Evolutionary conservation across 2,113 vertebrate species (phyloP).

Genomic region (Plectropomus leopardus): DNA sequence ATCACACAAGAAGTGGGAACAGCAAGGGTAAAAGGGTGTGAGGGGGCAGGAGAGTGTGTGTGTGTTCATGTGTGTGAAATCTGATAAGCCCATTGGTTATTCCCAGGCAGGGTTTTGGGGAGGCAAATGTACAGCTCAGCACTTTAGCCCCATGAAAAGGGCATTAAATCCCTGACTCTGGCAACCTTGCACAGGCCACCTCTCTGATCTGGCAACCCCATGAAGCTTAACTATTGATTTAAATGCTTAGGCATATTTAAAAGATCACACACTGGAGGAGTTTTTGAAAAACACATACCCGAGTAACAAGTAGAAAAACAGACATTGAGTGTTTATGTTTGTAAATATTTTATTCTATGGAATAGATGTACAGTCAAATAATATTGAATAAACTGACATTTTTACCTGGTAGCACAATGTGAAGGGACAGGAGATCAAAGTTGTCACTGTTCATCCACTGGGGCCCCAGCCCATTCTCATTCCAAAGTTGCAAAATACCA

Average conservation of each 20-base stretch:
- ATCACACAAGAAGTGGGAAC: not conserved
- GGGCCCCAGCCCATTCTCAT: no score
- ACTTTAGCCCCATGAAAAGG: constrained; percentile 64
- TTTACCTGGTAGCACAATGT: not conserved
- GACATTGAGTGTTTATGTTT: no score
- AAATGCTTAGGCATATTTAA: constrained; percentile 36
- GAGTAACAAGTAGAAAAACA: not conserved
- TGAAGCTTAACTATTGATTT: constrained; percentile 75
- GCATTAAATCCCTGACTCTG: constrained; percentile 77
- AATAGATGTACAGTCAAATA: not conserved
- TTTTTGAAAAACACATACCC: constrained; percentile 6
- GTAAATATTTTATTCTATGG: not conserved
- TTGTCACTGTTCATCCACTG: not conserved
- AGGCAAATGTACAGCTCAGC: constrained; percentile 70
- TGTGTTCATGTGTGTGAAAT: constrained; percentile 58
- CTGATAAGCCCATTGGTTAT: constrained; percentile 60
- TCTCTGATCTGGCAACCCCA: constrained; percentile 62
- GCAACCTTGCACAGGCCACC: constrained; percentile 71
- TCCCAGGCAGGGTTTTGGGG: constrained; percentile 41
- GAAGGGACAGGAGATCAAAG: not conserved
- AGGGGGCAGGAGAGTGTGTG: not conserved
- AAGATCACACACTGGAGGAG: not conserved
- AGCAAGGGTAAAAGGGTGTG: not conserved
- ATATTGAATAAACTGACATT: not conserved
- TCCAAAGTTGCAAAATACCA: no score